Evolutionary conservation across 2,888 invertebrate species (phyloP).

Genomic region (Euzophera pinguis): DNA sequence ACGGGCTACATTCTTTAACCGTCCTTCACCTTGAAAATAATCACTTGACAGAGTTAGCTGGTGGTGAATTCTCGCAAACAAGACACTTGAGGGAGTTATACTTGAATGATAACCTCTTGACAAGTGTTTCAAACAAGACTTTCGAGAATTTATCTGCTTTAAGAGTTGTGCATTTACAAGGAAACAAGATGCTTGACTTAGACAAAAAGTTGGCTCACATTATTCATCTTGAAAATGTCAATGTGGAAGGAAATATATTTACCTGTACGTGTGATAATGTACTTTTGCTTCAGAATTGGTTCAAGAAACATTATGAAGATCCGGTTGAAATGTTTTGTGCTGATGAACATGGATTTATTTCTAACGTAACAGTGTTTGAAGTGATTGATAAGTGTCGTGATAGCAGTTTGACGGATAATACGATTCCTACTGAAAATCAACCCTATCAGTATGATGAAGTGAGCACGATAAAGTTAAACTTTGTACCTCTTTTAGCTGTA

Average conservation of each 20-base stretch:
- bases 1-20: conserved; percentile 85
- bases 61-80: conserved; percentile 89
- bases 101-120: conserved; percentile 88
- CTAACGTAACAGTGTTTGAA: conserved; percentile 70
- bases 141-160: conserved; percentile 86
- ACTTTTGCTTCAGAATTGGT: conserved; percentile 83
- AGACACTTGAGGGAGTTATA: conserved; percentile 88
- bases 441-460: conserved; percentile 83
- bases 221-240: conserved; percentile 81
- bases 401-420: conserved; percentile 75
- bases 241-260: conserved; percentile 87
- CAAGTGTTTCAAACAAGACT: conserved; percentile 85
- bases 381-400: conserved; percentile 72
- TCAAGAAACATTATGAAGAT: conserved; percentile 82
- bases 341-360: conserved; percentile 67
- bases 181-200: conserved; percentile 86
- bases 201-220: conserved; percentile 82
- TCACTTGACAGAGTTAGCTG: conserved; percentile 83
- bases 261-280: conserved; percentile 87
- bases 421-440: conserved; percentile 77
- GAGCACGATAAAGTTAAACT: conserved; percentile 82
- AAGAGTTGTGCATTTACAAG: conserved; percentile 85
- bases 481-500: conserved; percentile 87
- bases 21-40: conserved; percentile 89
- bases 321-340: conserved; percentile 83